Evolutionary conservation across 1,140 invertebrate species (phyloP), one percentile per base, ranked within the genome.

Genomic region (Berghia stephanieae): DNA sequence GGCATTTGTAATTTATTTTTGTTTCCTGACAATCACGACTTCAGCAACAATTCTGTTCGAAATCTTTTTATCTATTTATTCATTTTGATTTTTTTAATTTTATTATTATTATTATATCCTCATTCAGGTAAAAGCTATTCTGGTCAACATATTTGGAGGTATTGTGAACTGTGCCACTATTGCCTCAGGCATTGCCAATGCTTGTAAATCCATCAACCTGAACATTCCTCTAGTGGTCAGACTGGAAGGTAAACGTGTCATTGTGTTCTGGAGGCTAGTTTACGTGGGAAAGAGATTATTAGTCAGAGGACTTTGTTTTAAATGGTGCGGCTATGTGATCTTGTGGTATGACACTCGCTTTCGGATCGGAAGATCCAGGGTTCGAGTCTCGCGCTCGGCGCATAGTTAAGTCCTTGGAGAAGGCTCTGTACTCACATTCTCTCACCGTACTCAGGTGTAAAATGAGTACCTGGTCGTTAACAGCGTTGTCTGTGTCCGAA

Each of bases 121-220:
- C 76, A 79, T 78, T 13, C 73, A 91, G 89, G 97, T 99, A 0
- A 96, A 98, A 90, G 94, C 95, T 3, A 95, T 99, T 82, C 92
- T 99, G 72, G 96, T 99, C 0, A 99, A 99, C 90, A 96, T 99
- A 3, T 99, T 99, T 92, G 98, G 96, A 78, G 98, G 98, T 81
- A 99, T 99, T 87, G 97, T 99, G 0, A 98, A 99, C 90, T 99
- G 98, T 92, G 95, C 94, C 2, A 99, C 94, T 5, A 96, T 99
- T 87, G 98, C 98, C 2, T 96, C 94, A 85, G 98, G 98, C 66
- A 96, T 99, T 81, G 94, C 98, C 1, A 92, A 94, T 77, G 98
- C 98, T 34, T 94, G 94, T 80, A 93, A 93, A 87, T 93, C 92
- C 77, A 93, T 96, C 60, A 90, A 94, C 63, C 91, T 99, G 0